A percentile compares a stretch with the other conserved stretches of the same genome.
Conservation (phyloP, 2,888 invertebrate genomes). For the Epinotia ramella region DNA sequence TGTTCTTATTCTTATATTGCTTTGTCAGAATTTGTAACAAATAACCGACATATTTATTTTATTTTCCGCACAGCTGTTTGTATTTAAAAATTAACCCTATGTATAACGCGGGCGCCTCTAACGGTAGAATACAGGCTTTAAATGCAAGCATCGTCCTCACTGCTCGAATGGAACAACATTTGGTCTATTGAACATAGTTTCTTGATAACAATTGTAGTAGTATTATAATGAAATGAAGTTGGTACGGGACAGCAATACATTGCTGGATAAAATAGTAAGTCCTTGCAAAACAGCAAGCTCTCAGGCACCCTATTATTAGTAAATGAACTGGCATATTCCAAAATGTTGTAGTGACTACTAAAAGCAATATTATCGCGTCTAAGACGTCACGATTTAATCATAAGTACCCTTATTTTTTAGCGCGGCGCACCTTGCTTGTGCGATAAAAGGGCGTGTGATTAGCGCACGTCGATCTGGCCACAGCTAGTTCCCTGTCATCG, state of each 20-base stretch:
- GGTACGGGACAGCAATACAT: neutral
- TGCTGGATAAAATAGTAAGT: neutral
- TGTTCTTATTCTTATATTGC: neutral
- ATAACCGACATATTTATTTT: neutral
- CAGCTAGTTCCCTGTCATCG: neutral
- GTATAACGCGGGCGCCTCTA: neutral
- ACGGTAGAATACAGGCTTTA: neutral
- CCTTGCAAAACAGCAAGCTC: neutral
- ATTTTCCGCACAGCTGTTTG: neutral
- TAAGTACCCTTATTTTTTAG: neutral
- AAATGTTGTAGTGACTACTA: neutral
- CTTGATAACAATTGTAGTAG: no score
- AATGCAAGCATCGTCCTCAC: neutral
- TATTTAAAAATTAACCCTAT: neutral
- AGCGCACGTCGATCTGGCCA: no score
- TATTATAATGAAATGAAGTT: no score
- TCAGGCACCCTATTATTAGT: neutral
- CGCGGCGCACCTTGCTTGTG: neutral
- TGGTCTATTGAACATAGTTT: neutral
- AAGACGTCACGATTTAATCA: neutral
- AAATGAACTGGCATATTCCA: neutral
- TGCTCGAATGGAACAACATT: neutral
- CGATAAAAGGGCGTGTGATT: neutral
- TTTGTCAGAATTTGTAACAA: neutral
- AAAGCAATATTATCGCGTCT: neutral